Evolutionary conservation across 2,888 invertebrate genomes (phyloP), one percentile per base, ranked within the genome.

Genomic region (Tenthredo amoena): DNA sequence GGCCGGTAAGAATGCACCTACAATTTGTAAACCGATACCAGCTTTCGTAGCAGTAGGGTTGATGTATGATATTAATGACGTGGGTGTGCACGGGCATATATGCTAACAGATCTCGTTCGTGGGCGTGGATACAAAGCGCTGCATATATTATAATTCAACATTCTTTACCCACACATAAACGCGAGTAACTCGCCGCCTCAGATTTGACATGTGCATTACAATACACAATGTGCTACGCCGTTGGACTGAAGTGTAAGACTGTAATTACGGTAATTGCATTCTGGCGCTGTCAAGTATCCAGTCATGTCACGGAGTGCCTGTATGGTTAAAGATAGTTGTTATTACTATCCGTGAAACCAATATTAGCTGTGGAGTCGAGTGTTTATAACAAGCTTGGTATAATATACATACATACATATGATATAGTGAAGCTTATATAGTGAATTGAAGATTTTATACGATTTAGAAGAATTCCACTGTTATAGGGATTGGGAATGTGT

Each of bases 261-360:
- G 47, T 83, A 83, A 83, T 83, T 71, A 83, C 47, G 55, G 65
- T 83, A 83, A 83, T 83, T 83, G 83, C 68, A 83, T 83, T 83
- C 40, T 47, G 50, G 6, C 47, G 83, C 83, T 65, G 83, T 47
- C 68, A 47, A 43, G 81, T 81, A 43, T 62, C 37, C 65, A 83
- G 83, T 47, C 68, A 34, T 68, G 83, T 83, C 83, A 83, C 68
- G 68, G 47, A 50, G 43, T 31, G 83, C 43, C 68, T 34, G 68
- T 68, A 68, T 31, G 18, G 83, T 43, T 68, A 34, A 65, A 68
- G 47, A 47, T 47, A 47, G 83, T 31, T 50, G 40, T 55, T 65
- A 40, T 21, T 34, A 31, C 68, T 26, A 81, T 10, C 40, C 47
- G n/a, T 62, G 81, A 81, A 62, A 81, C 58, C 62, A 58, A 77